Evolutionary conservation across 2,797 vertebrate genomes (phyloP).

Genomic region (Argyrosomus regius): DNA sequence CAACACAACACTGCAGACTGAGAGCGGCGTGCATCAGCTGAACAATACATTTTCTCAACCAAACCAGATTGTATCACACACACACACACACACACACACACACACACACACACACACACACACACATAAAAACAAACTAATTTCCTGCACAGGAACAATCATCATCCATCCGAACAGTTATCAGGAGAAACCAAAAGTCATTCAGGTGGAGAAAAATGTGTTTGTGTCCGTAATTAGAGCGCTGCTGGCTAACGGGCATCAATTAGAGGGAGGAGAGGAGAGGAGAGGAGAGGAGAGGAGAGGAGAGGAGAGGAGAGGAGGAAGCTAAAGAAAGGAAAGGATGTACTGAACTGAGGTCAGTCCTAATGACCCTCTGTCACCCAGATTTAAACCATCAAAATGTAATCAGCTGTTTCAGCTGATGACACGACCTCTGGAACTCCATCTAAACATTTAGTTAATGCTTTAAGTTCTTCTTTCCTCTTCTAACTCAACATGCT

Average conservation of each 20-base stretch:
- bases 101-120: conserved; percentile 14
- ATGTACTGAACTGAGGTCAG: too few species aligned
- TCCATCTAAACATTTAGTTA: too few species aligned
- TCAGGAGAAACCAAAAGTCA: conserved; percentile 24
- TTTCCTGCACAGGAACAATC: conserved; percentile 45
- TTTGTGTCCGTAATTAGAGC: conserved; percentile 29
- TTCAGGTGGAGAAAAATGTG: conserved; percentile 37
- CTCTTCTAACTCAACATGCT: too few species aligned
- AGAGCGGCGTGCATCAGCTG: neutral
- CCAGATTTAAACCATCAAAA: too few species aligned
- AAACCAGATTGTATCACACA: neutral
- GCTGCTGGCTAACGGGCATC: conserved; percentile 3
- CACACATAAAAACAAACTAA: conserved; percentile 1
- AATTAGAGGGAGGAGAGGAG: neutral
- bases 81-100: conserved; percentile 11
- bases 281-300: too few species aligned
- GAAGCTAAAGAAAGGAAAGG: too few species aligned
- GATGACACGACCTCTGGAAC: too few species aligned
- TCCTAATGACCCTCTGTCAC: too few species aligned
- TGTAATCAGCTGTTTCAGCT: too few species aligned
- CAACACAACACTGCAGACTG: neutral
- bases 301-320: too few species aligned
- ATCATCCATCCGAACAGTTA: conserved; percentile 40
- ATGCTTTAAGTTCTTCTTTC: too few species aligned
- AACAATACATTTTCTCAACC: conserved; percentile 12